Conservation (phyloP, 2,797 vertebrate genomes). For the Leucoraja ocellata region DNA sequence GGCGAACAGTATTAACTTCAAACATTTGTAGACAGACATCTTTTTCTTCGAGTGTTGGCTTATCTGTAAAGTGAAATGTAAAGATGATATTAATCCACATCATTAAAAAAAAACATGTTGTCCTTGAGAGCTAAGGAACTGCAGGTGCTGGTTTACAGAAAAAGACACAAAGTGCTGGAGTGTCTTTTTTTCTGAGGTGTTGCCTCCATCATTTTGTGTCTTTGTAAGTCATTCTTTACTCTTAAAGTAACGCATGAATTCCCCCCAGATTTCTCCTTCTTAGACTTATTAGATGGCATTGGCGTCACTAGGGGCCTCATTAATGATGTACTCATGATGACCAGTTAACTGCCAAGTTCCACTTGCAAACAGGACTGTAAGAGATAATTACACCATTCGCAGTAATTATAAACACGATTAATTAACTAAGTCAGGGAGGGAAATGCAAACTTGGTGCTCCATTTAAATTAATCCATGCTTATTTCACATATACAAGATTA, state of each 20-base stretch:
- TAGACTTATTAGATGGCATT: background rate
- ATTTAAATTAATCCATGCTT: background rate
- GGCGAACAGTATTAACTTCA: conserved; percentile 66
- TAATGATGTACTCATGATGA: no score
- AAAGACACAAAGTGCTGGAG: no score
- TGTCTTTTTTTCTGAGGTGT: no score
- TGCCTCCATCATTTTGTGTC: no score
- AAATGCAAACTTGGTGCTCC: background rate
- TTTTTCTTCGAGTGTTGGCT: conserved; percentile 47
- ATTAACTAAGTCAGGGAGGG: background rate
- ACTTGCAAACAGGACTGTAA: background rate
- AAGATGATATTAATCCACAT: background rate
- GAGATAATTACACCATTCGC: background rate
- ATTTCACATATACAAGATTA: background rate
- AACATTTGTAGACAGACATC: conserved; percentile 60
- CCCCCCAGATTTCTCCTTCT: background rate
- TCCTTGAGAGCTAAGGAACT: no score
- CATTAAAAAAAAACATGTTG: background rate
- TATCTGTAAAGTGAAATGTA: background rate
- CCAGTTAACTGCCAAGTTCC: background rate
- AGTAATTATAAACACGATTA: background rate
- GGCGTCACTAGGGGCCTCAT: background rate
- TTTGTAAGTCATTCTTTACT: background rate
- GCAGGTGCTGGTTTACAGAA: no score
- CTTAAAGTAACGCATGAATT: background rate